Conservation (phyloP, 2,888 invertebrate genomes). For the Ochlodes sylvanus region DNA sequence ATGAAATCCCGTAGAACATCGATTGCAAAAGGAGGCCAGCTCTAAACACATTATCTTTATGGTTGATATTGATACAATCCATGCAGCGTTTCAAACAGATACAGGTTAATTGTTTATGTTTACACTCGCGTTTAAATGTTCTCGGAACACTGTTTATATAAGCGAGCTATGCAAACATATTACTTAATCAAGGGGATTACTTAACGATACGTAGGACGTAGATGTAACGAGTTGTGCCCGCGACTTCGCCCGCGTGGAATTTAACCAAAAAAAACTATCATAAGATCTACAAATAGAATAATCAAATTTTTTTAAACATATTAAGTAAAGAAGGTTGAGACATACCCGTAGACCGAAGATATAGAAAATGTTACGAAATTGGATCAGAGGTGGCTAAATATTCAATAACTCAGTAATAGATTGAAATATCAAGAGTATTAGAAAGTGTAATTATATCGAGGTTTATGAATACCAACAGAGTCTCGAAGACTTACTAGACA, state of each 20-base stretch:
- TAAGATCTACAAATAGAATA: no score
- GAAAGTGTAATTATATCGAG: neutral
- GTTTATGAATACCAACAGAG: neutral
- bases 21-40: neutral
- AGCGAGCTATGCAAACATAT: neutral
- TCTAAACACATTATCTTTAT: neutral
- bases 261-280: no score
- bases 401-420: no score
- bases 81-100: neutral
- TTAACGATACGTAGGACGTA: no score
- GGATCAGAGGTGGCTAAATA: neutral
- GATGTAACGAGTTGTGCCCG: no score
- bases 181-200: neutral
- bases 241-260: no score
- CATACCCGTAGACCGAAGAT: neutral
- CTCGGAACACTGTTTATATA: no score
- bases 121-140: neutral
- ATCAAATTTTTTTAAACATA: no score
- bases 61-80: neutral
- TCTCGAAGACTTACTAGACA: neutral
- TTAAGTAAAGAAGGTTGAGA: neutral
- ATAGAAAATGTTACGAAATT: neutral
- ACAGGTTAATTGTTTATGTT: neutral
- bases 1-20: neutral
- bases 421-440: neutral